Percentiles rank a stretch among this genome's conserved stretches.
Evolutionary conservation across 1,140 invertebrate species (phyloP).

Genomic region (Anastrepha ludens): DNA sequence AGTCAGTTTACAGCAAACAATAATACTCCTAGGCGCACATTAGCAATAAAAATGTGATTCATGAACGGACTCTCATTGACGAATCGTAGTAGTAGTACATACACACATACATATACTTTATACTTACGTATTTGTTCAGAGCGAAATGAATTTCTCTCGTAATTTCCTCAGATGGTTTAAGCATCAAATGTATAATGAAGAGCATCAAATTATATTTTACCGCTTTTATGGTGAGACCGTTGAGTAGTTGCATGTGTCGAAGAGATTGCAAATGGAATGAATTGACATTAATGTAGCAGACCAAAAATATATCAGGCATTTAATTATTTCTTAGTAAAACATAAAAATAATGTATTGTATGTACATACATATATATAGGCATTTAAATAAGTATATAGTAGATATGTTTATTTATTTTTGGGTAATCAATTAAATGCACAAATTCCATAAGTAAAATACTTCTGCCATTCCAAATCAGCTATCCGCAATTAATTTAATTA

Average conservation of each 20-base stretch:
- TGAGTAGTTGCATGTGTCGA: background rate
- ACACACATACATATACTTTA: too few species aligned
- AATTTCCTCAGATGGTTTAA: background rate
- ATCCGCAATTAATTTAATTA: too few species aligned
- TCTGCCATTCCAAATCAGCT: too few species aligned
- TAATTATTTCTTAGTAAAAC: too few species aligned
- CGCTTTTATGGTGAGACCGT: background rate
- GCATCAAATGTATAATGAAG: background rate
- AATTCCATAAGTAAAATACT: too few species aligned
- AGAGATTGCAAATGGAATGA: background rate
- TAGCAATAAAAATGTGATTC: conserved; percentile 15
- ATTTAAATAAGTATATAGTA: too few species aligned
- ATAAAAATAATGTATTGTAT: too few species aligned
- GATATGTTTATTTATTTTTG: too few species aligned
- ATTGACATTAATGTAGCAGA: background rate
- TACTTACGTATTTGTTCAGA: background rate
- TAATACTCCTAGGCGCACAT: background rate
- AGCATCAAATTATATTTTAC: conserved; percentile 17
- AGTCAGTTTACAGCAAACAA: background rate
- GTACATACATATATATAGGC: too few species aligned
- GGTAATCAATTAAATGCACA: too few species aligned
- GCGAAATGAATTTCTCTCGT: background rate
- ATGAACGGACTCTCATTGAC: conserved; percentile 1
- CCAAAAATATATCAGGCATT: too few species aligned
- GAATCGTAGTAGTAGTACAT: background rate